Evolutionary conservation across 2,113 vertebrate genomes (phyloP).

Genomic region (Datnioides undecimradiatus): DNA sequence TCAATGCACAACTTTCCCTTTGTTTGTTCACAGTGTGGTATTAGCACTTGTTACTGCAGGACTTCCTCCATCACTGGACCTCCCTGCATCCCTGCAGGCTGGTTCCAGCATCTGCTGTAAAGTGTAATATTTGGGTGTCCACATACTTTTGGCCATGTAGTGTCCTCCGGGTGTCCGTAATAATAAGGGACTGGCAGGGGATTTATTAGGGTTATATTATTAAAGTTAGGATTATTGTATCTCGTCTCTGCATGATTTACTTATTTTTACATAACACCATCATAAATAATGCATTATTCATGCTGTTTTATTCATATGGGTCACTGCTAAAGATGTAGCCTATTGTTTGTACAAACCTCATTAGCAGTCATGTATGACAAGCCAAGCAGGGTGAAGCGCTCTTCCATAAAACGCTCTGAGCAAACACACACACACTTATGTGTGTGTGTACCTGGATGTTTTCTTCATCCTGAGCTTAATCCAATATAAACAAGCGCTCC

Average conservation of each 20-base stretch:
- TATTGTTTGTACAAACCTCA: slow-evolving; percentile 39
- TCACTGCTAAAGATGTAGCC: slow-evolving; percentile 13
- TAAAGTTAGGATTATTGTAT: neutral
- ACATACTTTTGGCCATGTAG: neutral
- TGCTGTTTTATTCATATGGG: slow-evolving; percentile 8
- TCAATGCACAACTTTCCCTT: no score
- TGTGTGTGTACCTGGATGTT: slow-evolving; percentile 26
- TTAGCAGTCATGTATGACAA: slow-evolving; percentile 39
- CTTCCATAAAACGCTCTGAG: neutral
- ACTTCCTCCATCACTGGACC: no score
- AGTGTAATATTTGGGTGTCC: neutral
- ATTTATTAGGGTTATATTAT: neutral
- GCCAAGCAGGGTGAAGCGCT: slow-evolving; percentile 5
- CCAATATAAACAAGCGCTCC: slow-evolving; percentile 1
- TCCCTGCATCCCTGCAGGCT: no score
- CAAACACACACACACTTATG: slow-evolving; percentile 1
- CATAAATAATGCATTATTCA: slow-evolving; percentile 10
- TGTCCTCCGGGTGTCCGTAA: no score
- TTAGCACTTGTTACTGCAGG: no score
- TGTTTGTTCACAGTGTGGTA: no score
- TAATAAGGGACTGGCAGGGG: no score
- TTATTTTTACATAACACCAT: neutral
- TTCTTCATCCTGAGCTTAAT: neutral
- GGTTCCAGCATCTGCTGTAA: no score
- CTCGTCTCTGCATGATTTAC: neutral